Evolutionary conservation across 1,140 invertebrate genomes (phyloP).

Genomic region (Phthorimaea operculella): DNA sequence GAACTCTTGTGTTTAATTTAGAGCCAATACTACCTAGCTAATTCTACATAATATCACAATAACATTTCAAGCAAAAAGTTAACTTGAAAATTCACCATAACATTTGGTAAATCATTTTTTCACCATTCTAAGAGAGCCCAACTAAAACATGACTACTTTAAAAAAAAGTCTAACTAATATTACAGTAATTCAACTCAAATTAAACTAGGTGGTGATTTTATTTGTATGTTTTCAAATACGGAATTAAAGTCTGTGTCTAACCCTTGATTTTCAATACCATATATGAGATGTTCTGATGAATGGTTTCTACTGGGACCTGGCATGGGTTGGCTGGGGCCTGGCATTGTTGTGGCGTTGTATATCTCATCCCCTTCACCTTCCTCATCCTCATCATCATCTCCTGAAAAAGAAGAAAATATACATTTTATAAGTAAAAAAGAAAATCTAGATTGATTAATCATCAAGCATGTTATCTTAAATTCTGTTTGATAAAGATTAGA

Average conservation of each 20-base stretch:
- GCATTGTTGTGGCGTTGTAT: slow-evolving; percentile 61
- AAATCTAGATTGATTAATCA: too few relatives aligned
- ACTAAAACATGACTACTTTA: too few relatives aligned
- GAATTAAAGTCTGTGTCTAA: slow-evolving; percentile 67
- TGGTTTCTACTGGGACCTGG: slow-evolving; percentile 55
- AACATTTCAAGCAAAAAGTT: too few relatives aligned
- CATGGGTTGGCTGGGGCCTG: slow-evolving; percentile 23
- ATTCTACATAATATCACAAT: too few relatives aligned
- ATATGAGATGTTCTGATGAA: slow-evolving; percentile 57
- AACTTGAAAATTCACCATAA: too few relatives aligned
- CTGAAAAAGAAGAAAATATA: slow-evolving; percentile 29
- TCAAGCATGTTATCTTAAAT: too few relatives aligned
- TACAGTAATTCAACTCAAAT: slow-evolving; percentile 27
- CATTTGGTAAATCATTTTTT: too few relatives aligned
- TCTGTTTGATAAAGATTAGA: too few relatives aligned
- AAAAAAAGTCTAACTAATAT: too few relatives aligned
- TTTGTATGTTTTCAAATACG: slow-evolving; percentile 66
- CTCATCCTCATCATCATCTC: slow-evolving; percentile 54
- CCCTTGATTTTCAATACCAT: slow-evolving; percentile 65
- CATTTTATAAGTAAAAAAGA: background rate
- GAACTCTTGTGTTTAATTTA: too few relatives aligned
- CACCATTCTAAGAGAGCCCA: too few relatives aligned
- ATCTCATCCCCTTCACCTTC: slow-evolving; percentile 62
- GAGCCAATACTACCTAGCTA: too few relatives aligned
- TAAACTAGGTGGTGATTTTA: slow-evolving; percentile 56